These are phyloP conservation scores for Tyrophagus putrescentiae DNA, from an alignment of 1,140 invertebrate genomes.

Conservation along the genomic window DNA sequence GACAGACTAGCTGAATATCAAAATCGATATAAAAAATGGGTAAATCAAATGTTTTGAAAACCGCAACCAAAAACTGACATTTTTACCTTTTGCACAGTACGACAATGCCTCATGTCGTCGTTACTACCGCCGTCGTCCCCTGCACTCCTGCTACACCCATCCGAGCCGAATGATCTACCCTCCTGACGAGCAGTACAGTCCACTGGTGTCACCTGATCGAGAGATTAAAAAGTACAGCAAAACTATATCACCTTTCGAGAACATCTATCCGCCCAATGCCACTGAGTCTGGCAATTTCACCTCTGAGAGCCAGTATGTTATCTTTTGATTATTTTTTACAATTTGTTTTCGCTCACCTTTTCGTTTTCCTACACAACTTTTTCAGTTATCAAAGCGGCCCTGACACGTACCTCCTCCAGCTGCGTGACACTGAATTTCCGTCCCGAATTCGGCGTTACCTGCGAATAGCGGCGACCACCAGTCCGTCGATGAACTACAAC, in stretches of 20 bases:
- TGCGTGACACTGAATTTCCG: constrained; percentile 80
- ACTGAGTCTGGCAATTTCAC: constrained; percentile 61
- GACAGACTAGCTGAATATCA: constrained; percentile 29
- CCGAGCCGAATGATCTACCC: constrained; percentile 88
- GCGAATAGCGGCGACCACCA: constrained; percentile 56
- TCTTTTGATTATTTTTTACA: neutral
- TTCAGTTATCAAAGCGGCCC: constrained; percentile 52
- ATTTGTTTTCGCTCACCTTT: neutral
- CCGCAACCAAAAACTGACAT: no score
- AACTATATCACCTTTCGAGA: constrained; percentile 27
- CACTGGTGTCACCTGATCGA: constrained; percentile 48
- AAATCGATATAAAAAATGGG: constrained; percentile 30
- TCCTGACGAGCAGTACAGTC: constrained; percentile 54
- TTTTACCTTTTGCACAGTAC: constrained; percentile 42
- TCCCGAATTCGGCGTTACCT: constrained; percentile 75
- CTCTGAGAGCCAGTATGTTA: constrained; percentile 72
- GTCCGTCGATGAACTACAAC: constrained; percentile 39
- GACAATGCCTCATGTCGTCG: constrained; percentile 67
- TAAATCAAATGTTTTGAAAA: constrained; percentile 21
- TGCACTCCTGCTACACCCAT: constrained; percentile 66
- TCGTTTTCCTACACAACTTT: no score
- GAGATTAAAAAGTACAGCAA: constrained; percentile 21
- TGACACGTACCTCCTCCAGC: constrained; percentile 80
- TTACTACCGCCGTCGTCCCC: constrained; percentile 61
- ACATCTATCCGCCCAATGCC: constrained; percentile 37